Conservation (phyloP, 2,113 vertebrate species). For the Forbesichthys papilliferus region DNA sequence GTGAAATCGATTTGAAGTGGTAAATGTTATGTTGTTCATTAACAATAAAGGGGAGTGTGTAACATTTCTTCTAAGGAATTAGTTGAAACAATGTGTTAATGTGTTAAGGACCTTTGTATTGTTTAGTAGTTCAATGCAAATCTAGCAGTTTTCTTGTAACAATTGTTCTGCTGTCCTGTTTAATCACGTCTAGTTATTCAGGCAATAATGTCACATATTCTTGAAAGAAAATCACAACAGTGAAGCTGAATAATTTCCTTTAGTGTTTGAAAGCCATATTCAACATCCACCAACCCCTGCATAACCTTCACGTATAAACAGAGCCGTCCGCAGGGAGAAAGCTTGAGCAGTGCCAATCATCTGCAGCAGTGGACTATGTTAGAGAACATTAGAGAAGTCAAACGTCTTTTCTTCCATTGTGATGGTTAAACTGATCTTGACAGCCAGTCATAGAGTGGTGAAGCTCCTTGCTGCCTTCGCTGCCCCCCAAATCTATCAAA, state of each 20-base stretch:
- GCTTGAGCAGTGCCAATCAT: constrained; percentile 52
- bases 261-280: constrained; percentile 26
- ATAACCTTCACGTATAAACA: constrained; percentile 45
- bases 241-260: neutral
- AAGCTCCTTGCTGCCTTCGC: constrained; percentile 42
- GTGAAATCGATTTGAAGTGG: no score
- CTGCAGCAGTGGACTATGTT: constrained; percentile 55
- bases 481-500: constrained; percentile 61
- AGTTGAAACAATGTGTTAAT: neutral
- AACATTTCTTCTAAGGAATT: constrained; percentile 22
- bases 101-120: no score
- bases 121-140: neutral
- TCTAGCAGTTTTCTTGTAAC: neutral
- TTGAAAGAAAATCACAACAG: constrained; percentile 30
- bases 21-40: constrained; percentile 39
- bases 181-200: neutral
- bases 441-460: constrained; percentile 63
- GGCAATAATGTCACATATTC: constrained; percentile 13
- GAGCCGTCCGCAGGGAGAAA: constrained; percentile 30
- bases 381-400: constrained; percentile 73
- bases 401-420: constrained; percentile 73
- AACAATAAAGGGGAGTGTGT: constrained; percentile 1
- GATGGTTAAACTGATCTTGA: constrained; percentile 71
- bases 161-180: constrained; percentile 6
- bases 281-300: constrained; percentile 30